Evolutionary conservation across 2,888 invertebrate genomes (phyloP), one percentile per base, ranked within the genome.

Genomic region (Macroteleia sp.): DNA sequence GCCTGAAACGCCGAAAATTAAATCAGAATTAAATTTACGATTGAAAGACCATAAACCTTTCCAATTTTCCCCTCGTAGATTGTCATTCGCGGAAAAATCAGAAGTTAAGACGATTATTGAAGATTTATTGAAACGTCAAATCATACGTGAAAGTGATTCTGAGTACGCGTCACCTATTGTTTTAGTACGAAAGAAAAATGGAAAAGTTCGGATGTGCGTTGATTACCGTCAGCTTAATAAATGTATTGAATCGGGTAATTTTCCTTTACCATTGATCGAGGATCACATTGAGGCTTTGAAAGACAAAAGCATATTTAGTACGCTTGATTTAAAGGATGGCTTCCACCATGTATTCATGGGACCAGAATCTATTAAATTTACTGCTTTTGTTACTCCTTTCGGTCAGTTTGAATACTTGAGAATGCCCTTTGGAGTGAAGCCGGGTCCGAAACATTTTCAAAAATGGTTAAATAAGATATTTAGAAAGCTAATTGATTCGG

Each of bases 261-360:
- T 54, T 25, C 82, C 84, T 0, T 28, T 75, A 2, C 84, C 84
- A 0, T 44, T 85, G n/a, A 84, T 25, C 25, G 25, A 25, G 6
- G 25, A 25, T 25, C 25, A 5, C 3, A 6, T 25, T 5, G 25
- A 25, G 6, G 6, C 4, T 6, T 25, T 25, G 25, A 25, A 25
- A 25, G 6, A 25, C 25, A 25, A 25, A 25, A 3, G 25, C 3
- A 25, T 25, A 25, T 25, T 25, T 25, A 5, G 4, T 25, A 25
- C 6, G 25, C 1, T 25, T 6, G 25, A 25, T 6, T 25, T 25
- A 6, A 25, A 25, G 6, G 25, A 25, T 6, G 25, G 25, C 6
- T 25, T 25, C 6, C 6, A 25, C 6, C 25, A 25, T 6, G 25
- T 25, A 6, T 5, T 5, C 6, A 39, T 39, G 39, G 39, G 3